Evolutionary conservation across 2,888 invertebrate species (phyloP), one percentile per base, ranked within the genome.

Genomic region (Meteorus cinctellus): DNA sequence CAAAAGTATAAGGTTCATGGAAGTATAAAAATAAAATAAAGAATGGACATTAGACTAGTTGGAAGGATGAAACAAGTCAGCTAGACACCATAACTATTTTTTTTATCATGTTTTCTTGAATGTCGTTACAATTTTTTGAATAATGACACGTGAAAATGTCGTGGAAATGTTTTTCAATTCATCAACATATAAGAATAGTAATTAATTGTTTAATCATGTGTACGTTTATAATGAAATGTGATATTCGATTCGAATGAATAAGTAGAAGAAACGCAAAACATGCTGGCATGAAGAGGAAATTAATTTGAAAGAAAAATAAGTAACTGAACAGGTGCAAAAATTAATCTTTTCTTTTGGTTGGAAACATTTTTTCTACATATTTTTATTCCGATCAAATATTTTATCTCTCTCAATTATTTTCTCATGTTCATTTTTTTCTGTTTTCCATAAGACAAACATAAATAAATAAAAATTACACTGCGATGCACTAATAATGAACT

Each of bases 401-500:
- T 45, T 68, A 4, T 12, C 41, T 41, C 12, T 12, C 41, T 41
- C 41, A 41, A 41, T 8, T 41, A 41, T 41, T 12, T 41, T 41
- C 12, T 41, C 41, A 41, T 41, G 2, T 41, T 41, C 41, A 41
- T 41, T 75, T 71, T 10, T 66, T 62, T 71, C 24, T 41, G 75
- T 75, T 62, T 65, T 75, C 77, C 82, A 79, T 85, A 84, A 86
- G 84, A 85, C 83, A 86, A 86, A 86, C 85, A 87, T 86, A 86
- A 86, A 86, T 85, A 86, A 87, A 86, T 86, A 84, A 86, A 86
- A 86, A 85, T 80, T 84, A 86, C 86, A 86, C 81, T 19, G 36
- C 85, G 84, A 85, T 85, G 84, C 84, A 81, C 84, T 83, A 82
- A 81, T 81, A 84, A 67, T 73, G 81, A 78, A 84, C 75, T 83